These are phyloP conservation scores for Hippoglossus hippoglossus DNA, from an alignment of 2,797 vertebrate species.

Conservation along the genomic window DNA sequence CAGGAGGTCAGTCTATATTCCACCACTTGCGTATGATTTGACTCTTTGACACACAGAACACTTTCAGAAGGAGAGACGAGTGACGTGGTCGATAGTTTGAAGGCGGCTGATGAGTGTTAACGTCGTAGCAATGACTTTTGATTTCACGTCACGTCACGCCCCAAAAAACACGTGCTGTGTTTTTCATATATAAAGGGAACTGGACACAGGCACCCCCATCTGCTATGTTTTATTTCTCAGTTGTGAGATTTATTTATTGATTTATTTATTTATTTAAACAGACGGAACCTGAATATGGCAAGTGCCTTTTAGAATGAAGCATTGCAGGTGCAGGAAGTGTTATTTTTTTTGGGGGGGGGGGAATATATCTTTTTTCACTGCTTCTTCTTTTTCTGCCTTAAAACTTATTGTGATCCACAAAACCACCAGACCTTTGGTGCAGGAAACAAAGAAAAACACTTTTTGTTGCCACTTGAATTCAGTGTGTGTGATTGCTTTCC, in stretches of 20 bases:
- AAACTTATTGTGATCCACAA: constrained; percentile 16
- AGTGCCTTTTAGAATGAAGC: constrained; percentile 82
- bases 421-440: not conserved
- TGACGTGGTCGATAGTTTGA: constrained; percentile 10
- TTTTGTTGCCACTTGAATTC: not conserved
- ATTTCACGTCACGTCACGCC: constrained; percentile 14
- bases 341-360: not conserved
- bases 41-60: constrained; percentile 29
- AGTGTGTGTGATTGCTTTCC: constrained; percentile 4
- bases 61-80: constrained; percentile 17
- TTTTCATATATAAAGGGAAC: constrained; percentile 39
- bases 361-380: not conserved
- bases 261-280: constrained; percentile 73
- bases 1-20: constrained; percentile 37
- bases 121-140: constrained; percentile 50
- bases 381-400: constrained; percentile 66
- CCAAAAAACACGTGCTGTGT: not conserved
- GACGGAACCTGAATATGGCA: constrained; percentile 77
- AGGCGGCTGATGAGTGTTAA: constrained; percentile 64
- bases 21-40: constrained; percentile 44
- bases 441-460: not conserved
- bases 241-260: constrained; percentile 60
- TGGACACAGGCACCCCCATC: constrained; percentile 60
- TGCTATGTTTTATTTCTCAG: constrained; percentile 40
- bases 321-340: constrained; percentile 42